Evolutionary conservation across 2,888 invertebrate species (phyloP), one percentile per base, ranked within the genome.

Genomic region (Stenolophus ochropezus): DNA sequence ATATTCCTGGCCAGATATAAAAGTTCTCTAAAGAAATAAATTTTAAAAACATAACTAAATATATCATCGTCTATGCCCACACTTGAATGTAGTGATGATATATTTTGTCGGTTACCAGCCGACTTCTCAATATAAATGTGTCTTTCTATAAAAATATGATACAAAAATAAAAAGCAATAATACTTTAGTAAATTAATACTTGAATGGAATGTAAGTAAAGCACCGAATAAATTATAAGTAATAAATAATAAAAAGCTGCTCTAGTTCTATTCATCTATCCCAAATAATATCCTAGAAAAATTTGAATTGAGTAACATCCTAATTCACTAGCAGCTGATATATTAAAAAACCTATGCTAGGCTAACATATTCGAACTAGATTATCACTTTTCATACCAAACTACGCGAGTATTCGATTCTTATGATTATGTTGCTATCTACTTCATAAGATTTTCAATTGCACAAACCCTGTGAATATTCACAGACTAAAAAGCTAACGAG

Each of bases 301-400:
- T 11, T 42, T 42, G 56, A 81, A 73, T 71, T 81, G 73, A 81
- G 58, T 81, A 81, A 81, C 80, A 81, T 81, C 74, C 81, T 75
- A 81, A 75, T 73, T 71, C 14, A 14, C 73, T 73, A 80, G 79
- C 71, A 80, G 73, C 75, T 58, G 74, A 49, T 58, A 75, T 81
- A 75, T 74, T 74, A 81, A 81, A 81, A 81, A 81, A 74, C 74
- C 75, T 75, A 75, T 75, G 27, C 81, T 74, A 56, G 53, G 65
- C 33, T 27, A 73, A 58, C 33, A 73, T 80, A 73, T 73, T 80
- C 77, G 77, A 77, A 73, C 80, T 80, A 80, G 47, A 33, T 58
- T 73, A 80, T 80, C 80, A 80, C 49, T 56, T 80, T 80, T 73
- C 80, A 80, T 80, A 80, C 80, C 71, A 80, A 80, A 80, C 79